Base-by-base conservation (phyloP, 64 coral and sea anemone species). In the Dendrophyllia cribrosa region DNA sequence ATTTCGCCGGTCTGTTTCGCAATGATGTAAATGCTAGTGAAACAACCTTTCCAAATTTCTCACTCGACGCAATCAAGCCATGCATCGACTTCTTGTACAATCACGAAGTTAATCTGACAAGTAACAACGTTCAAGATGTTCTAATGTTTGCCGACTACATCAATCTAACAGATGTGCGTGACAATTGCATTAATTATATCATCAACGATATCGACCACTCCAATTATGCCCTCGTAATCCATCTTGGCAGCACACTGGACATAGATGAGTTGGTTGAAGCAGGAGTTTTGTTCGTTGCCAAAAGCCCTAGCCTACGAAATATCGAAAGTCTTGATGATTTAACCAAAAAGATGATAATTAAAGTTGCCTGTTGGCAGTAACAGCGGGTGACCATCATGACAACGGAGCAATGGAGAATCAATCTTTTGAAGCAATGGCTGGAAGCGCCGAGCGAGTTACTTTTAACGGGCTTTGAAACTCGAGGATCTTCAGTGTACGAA, bases 81-180 rank as follows among this genome's bases (percentile, higher is more conserved):
- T 86, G 83, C 48, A 71, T 86, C 47, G 83, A 71, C 1, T 70
- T 15, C 34, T 17, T 86, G 1, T 86, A 86, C 51, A 68, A 1
- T 53, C 24, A 69, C 14, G 15, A 71, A 23, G 12, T 86, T 4
- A 70, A 71, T 2, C 20, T 86, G 20, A 16, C 65, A 10, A 46
- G 7, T 66, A n/a, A 47, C 0, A 70, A 70, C 24, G 64, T 86
- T 12, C 83, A 70, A 86, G 47, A 86, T 70, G 47, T 86, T 2
- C 83, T 86, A 7, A n/a, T 52, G 66, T 86, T 86, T 86, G 83
- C 83, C 7, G 46, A 86, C 65, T 70, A 23, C 83, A 56, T 71
- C 50, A 71, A 14, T 72, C 83, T 86, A 49, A 45, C 46, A 53
- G 83, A 68, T 23, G 65, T 86, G n/a, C 34, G 4, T n/a, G 83